Evolutionary conservation across 2,113 vertebrate species (phyloP).

Genomic region (Hystrix brachyura): DNA sequence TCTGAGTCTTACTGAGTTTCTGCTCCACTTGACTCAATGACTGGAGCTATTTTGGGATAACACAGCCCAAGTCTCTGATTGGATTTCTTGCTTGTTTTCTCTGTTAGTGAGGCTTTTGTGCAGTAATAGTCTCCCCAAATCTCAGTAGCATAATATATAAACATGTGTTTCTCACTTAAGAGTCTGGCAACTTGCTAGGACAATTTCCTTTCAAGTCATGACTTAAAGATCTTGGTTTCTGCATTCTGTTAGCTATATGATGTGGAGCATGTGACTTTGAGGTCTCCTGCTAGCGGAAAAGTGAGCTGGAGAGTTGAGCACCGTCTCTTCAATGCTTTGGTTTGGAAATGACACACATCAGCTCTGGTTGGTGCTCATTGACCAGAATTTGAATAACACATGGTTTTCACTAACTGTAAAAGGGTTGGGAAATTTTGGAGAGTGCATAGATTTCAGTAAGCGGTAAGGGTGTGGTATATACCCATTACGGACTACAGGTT

Average conservation of each 20-base stretch:
- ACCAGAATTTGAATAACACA: not conserved
- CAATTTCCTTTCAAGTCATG: not conserved
- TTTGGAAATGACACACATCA: not conserved
- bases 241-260: not conserved
- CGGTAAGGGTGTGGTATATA: not conserved
- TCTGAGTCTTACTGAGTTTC: not conserved
- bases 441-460: not conserved
- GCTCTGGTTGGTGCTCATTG: not conserved
- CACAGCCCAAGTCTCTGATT: not conserved
- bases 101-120: conserved; percentile 1
- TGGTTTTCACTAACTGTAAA: not conserved
- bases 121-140: not conserved
- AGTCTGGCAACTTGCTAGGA: not conserved
- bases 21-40: not conserved
- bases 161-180: conserved; percentile 9
- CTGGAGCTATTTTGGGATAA: not conserved
- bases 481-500: not conserved
- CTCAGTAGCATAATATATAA: not conserved
- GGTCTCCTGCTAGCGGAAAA: not conserved
- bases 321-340: not conserved
- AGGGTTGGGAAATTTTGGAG: not conserved
- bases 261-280: not conserved
- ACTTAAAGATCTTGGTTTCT: conserved; percentile 39
- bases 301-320: not conserved
- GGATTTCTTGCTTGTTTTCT: conserved; percentile 34